Base-by-base conservation (phyloP, 2,888 invertebrate genomes). In the Lycocerus yunnanus region DNA sequence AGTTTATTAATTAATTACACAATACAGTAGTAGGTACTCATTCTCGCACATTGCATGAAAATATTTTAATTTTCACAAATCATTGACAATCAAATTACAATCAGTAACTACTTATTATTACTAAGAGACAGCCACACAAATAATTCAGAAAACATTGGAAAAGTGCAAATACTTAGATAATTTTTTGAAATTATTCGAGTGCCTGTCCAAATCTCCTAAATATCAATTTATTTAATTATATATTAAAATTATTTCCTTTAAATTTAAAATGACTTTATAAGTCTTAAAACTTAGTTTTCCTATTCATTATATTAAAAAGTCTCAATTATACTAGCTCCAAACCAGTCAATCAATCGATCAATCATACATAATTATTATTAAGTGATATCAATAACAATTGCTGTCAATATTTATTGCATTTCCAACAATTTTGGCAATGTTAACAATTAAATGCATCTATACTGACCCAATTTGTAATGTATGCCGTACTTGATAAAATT, bases 371-470 rank as follows among this genome's bases (percentile, higher is more conserved):
- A 63, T n/a, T 16, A 16, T 60, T 60, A 63, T 63, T 81, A 81
- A 78, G 82, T 82, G 83, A 84, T 82, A 83, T 82, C 79, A 78
- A 81, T 84, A 84, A 84, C 84, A 84, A 84, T 82, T 84, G 83
- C 84, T 81, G 83, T 83, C 78, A 80, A 82, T 80, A 81, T 83
- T 43, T 82, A 84, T 84, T 84, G 82, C 82, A 82, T 83, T 80
- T 80, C 78, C 82, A 83, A 83, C 82, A 83, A 82, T 82, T 43
- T 82, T 81, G 81, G 82, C 80, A 82, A 83, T 81, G 81, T 82
- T 82, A 83, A 83, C 82, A 82, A 82, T 80, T 81, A 63, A 81
- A 78, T 78, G 74, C 76, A 76, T 75, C 75, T 63, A 71, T 68
- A 72, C 58, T 68, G 15, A 71, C 66, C 59, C 63, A 66, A 18